phyloP scores from a whole-genome alignment of 2,797 vertebrate species.

The Pelodytes ibericus region DNA sequence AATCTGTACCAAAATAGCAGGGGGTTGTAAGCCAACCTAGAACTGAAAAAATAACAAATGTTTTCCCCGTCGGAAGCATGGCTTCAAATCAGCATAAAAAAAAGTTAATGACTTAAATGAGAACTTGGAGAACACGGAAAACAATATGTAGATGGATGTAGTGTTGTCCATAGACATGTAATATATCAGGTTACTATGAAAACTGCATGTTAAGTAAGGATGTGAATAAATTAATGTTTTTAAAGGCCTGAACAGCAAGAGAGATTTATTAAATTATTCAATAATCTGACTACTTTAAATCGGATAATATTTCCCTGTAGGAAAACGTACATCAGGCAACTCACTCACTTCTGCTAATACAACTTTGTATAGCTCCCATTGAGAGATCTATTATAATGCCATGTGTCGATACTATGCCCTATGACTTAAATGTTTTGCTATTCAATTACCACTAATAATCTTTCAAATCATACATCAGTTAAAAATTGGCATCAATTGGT shows the following conservation, averaged over 20 bases:
- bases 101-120: background rate
- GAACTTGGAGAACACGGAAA: background rate
- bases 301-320: too few relatives aligned
- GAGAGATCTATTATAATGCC: too few relatives aligned
- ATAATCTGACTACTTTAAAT: too few relatives aligned
- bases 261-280: background rate
- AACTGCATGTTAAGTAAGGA: background rate
- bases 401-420: too few relatives aligned
- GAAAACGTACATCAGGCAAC: too few relatives aligned
- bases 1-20: background rate
- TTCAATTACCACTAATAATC: too few relatives aligned
- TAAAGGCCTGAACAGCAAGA: background rate
- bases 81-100: conserved; percentile 1
- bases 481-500: too few relatives aligned
- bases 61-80: background rate
- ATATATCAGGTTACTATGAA: background rate
- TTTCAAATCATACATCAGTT: too few relatives aligned
- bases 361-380: too few relatives aligned
- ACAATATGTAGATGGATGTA: background rate
- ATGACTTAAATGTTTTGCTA: too few relatives aligned
- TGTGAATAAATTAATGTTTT: background rate
- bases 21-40: background rate
- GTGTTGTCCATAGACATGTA: background rate
- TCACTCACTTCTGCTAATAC: too few relatives aligned
- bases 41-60: conserved; percentile 7